These are phyloP conservation scores for Emydoidea blandingii DNA, from an alignment of 2,797 vertebrate species.

Conservation along the genomic window DNA sequence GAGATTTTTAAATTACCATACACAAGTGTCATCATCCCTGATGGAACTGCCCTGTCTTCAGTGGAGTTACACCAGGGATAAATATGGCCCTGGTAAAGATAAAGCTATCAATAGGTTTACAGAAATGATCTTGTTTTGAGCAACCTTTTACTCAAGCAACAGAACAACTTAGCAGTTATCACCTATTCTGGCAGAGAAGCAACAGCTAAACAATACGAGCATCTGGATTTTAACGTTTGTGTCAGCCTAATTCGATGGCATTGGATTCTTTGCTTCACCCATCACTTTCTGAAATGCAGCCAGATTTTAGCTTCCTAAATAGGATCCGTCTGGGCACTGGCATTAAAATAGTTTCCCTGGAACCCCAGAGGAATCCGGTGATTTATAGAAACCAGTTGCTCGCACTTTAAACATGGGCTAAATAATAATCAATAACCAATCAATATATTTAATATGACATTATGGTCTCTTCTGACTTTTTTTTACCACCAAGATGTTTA, in stretches of 20 bases:
- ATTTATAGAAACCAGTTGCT: background rate
- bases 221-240: background rate
- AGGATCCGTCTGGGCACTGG: background rate
- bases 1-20: background rate
- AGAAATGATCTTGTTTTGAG: background rate
- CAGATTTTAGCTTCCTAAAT: background rate
- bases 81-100: rapidly evolving
- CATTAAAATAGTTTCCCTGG: rapidly evolving
- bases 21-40: rapidly evolving
- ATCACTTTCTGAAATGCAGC: background rate
- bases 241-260: background rate
- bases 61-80: rapidly evolving
- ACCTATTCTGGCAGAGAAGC: background rate
- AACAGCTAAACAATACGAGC: background rate
- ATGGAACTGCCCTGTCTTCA: background rate
- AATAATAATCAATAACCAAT: slow-evolving; percentile 11
- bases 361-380: rapidly evolving
- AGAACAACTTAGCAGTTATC: background rate
- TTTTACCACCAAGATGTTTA: rapidly evolving
- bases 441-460: background rate
- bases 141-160: rapidly evolving
- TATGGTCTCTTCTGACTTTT: background rate
- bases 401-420: background rate
- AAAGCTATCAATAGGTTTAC: background rate
- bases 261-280: background rate